phyloP scores from a whole-genome alignment of 2,797 vertebrate species.

The Lepidocolaptes lacrymiger region DNA sequence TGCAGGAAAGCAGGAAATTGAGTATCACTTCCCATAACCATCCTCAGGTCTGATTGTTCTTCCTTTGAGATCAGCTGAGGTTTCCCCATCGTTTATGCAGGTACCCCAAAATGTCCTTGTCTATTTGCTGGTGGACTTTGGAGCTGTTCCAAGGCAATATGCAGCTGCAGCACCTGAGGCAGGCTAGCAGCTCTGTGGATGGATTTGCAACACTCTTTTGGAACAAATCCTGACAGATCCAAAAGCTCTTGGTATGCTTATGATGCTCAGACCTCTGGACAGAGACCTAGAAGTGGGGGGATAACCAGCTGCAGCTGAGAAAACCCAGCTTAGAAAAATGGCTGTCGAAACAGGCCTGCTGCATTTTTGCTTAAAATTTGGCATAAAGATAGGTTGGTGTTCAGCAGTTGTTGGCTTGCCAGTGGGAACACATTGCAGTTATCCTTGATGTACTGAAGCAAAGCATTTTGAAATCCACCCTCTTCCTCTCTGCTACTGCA shows the following conservation, averaged over 20 bases:
- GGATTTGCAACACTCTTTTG: not conserved
- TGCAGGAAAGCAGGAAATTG: not conserved
- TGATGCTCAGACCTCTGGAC: not conserved
- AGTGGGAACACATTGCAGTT: not conserved
- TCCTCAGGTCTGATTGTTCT: not conserved
- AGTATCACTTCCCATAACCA: rapidly evolving
- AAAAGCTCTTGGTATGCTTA: not conserved
- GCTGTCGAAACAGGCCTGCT: not conserved
- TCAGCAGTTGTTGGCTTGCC: not conserved
- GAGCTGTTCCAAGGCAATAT: not conserved
- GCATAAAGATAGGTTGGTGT: not conserved
- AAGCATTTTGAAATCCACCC: not conserved
- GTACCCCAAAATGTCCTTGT: not conserved
- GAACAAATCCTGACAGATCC: not conserved
- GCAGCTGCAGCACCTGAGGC: not conserved
- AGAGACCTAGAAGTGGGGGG: not conserved
- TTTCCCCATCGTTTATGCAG: not conserved
- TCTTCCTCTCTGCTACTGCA: not conserved
- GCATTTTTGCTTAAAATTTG: not conserved
- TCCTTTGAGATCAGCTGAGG: not conserved
- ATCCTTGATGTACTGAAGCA: not conserved
- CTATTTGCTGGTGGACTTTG: not conserved
- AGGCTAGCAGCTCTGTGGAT: not conserved
- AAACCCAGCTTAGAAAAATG: not conserved
- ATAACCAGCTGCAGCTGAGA: not conserved